Evolutionary conservation across 1,140 invertebrate genomes (phyloP).

Genomic region (Pogonomyrmex californicus): DNA sequence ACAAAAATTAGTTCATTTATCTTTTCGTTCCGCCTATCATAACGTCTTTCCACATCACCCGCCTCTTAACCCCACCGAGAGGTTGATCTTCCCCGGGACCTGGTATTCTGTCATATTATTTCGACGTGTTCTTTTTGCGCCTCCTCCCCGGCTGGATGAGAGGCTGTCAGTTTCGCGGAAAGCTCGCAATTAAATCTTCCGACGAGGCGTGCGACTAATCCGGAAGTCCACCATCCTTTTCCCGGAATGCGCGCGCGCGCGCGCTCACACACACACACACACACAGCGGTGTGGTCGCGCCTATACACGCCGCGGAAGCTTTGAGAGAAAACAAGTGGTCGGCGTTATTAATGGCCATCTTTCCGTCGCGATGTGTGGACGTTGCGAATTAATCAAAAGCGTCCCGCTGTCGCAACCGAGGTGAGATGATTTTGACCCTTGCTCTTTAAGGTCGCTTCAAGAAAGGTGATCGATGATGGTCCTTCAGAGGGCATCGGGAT

Average conservation of each 20-base stretch:
- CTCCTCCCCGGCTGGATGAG: slow-evolving; percentile 8
- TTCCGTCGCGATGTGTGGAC: slow-evolving; percentile 26
- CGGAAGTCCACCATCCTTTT: slow-evolving; percentile 44
- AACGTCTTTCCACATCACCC: slow-evolving; percentile 14
- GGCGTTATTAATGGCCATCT: slow-evolving; percentile 60
- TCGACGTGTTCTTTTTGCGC: slow-evolving; percentile 36
- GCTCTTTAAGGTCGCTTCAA: slow-evolving; percentile 12
- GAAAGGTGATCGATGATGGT: slow-evolving; percentile 52
- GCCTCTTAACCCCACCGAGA: slow-evolving; percentile 9
- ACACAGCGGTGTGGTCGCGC: background rate
- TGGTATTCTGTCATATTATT: slow-evolving; percentile 39
- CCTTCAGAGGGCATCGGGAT: background rate
- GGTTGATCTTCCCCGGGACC: slow-evolving; percentile 27
- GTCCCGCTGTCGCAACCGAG: slow-evolving; percentile 31
- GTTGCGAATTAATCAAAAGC: slow-evolving; percentile 67
- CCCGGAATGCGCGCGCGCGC: background rate
- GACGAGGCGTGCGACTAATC: slow-evolving; percentile 56
- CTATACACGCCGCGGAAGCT: background rate
- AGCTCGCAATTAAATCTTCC: slow-evolving; percentile 68
- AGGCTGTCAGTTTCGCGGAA: slow-evolving; percentile 42
- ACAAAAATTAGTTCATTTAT: slow-evolving; percentile 52
- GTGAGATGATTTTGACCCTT: slow-evolving; percentile 6
- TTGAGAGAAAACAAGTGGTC: slow-evolving; percentile 22
- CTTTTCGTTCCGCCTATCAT: background rate
- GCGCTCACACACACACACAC: background rate